A percentile compares a stretch with the other conserved stretches of the same genome.
These are phyloP conservation scores for Proterorhinus semilunaris DNA, from an alignment of 2,113 vertebrate species.

Conservation along the genomic window DNA sequence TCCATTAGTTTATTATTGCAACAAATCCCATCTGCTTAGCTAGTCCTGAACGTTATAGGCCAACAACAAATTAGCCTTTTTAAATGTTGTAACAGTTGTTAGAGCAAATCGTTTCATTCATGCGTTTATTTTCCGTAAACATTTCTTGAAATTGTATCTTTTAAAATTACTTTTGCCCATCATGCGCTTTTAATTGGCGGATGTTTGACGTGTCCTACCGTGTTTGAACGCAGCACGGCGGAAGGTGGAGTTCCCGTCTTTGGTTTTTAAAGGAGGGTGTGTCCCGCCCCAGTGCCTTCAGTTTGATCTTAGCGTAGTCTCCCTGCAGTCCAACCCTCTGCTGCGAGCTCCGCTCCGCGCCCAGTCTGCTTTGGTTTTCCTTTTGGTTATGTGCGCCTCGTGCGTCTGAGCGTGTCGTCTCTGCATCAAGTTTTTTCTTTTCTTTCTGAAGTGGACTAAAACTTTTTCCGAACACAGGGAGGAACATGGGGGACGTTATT, in stretches of 20 bases:
- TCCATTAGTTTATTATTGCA: no score
- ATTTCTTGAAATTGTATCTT: no score
- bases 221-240: slow-evolving; percentile 26
- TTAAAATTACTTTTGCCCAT: neutral
- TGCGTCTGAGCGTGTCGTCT: neutral
- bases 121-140: no score
- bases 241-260: slow-evolving; percentile 18
- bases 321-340: neutral
- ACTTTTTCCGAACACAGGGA: neutral
- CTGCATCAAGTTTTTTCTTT: neutral
- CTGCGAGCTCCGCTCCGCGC: neutral
- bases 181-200: neutral
- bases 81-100: no score
- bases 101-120: no score
- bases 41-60: no score
- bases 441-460: neutral
- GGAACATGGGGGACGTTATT: slow-evolving; percentile 85
- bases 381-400: neutral
- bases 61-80: no score
- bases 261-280: slow-evolving; percentile 49
- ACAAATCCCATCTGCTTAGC: no score
- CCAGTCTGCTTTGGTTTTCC: neutral
- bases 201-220: neutral
- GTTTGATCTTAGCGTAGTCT: neutral
- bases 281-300: slow-evolving; percentile 13